Evolutionary conservation across 2,113 vertebrate genomes (phyloP), one percentile per base, ranked within the genome.

Genomic region (Labrus mixtus): DNA sequence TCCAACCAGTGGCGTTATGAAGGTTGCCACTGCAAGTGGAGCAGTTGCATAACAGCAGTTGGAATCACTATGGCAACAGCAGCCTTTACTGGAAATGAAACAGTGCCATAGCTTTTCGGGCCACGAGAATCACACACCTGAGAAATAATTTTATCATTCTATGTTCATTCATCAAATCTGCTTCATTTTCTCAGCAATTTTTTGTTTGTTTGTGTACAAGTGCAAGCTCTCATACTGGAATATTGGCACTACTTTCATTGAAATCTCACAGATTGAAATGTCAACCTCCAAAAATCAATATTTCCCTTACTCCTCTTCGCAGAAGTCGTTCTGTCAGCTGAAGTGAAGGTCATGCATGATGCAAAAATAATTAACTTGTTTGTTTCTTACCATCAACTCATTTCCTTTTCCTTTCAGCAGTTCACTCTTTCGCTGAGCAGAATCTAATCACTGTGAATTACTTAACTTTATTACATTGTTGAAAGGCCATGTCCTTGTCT

Each of bases 1-100:
- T 65, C 62, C 23, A 65, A 53, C 55, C 50, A 48, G 0, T 58
- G 12, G 51, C 86, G 84, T 63, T 85, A 57, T 75, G 29, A 74
- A 78, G 72, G 68, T 55, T 73, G 48, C 36, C 37, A 25, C 59
- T n/a, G 48, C 5, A 89, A 84, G 76, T 88, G 62, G 87, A 81
- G 39, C 85, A 78, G 73, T 91, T 91, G 76, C 69, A 45, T 88
- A 92, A 90, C 77, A 37, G 43, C 9, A 15, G 76, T 82, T 89
- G 68, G 87, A 74, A 84, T 92, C 84, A 59, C 91, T 67, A 92
- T 92, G 87, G 87, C 82, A 91, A 91, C 91, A 81, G 79, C 78
- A 88, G 70, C 79, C 68, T 69, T 80, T 41, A 9, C 65, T 12
- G 22, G 67, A 54, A 68, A 68, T 36, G 37, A 82, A 84, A 88